Evolutionary conservation across 1,140 invertebrate genomes (phyloP), one percentile per base, ranked within the genome.

Genomic region (Branchinecta lindahli): DNA sequence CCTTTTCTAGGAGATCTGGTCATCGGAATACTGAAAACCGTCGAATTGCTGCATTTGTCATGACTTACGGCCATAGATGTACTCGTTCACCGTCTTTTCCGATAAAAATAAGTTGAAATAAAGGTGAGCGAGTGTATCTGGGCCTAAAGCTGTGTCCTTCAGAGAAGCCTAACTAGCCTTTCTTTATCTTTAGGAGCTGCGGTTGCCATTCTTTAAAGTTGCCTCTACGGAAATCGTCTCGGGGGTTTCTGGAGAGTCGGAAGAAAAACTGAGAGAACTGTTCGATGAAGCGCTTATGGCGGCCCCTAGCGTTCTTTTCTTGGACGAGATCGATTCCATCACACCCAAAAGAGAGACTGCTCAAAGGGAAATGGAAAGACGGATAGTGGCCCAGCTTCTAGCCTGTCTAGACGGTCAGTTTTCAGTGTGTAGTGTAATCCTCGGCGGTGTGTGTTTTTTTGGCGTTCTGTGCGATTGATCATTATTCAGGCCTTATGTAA

Each of bases 221-320:
- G 85, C 90, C 66, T 91, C 91, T 0, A 92, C 95, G 5, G 93
- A 98, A 80, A 77, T 98, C 65, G 86, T 98, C 44, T 89, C 88
- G n/a, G 94, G 95, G 15, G 85, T 97, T 73, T 96, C 94, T 4
- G 95, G 95, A 0, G 94, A 98, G 78, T 96, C 91, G 12, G 96
- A 98, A 81, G 87, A 91, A 75, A 85, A 91, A 73, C 91, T 98
- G 69, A 82, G 94, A 70, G 87, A 94, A 71, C 77, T 97, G 7
- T 98, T 98, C 82, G 87, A 93, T 46, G 85, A 88, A 77, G 94
- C 93, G 20, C 77, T 85, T 7, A 79, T 82, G 45, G 76, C 83
- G 46, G 85, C 89, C 46, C 91, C 92, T 0, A 91, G 91, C 79
- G 84, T 97, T 44, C 78, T 96, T n/a, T 94, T 97, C 74, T 87